Conservation (phyloP, 2,113 vertebrate species). For the Melanostigma gelatinosum region DNA sequence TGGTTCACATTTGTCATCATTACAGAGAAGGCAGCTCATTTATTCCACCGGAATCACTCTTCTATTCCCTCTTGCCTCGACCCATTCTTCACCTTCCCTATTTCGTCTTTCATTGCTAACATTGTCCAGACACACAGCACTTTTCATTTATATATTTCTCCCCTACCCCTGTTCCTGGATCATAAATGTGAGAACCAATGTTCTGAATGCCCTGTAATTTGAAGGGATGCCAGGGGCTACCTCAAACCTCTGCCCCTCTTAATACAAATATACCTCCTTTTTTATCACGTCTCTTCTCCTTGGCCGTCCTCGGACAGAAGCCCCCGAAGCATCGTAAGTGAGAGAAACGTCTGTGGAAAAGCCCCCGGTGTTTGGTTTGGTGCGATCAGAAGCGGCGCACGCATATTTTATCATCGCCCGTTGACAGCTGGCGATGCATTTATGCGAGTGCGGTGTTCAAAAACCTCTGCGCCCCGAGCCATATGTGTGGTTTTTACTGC, state of each 20-base stretch:
- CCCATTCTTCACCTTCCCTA: conserved; percentile 19
- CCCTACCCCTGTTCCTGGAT: conserved; percentile 2
- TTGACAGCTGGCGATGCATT: conserved; percentile 60
- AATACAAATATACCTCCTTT: conserved; percentile 39
- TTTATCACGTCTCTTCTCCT: conserved; percentile 7
- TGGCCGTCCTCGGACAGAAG: conserved; percentile 9
- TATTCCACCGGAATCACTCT: conserved; percentile 36
- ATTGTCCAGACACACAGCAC: conserved; percentile 11
- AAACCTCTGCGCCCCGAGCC: conserved; percentile 28
- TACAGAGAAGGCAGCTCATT: conserved; percentile 48
- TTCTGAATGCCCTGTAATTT: conserved; percentile 46
- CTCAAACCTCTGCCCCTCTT: conserved; percentile 12
- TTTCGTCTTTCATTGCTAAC: conserved; percentile 28
- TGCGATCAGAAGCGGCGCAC: conserved; percentile 11
- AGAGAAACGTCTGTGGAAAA: conserved; percentile 56
- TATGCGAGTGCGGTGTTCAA: conserved; percentile 40
- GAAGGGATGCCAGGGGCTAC: conserved; percentile 36
- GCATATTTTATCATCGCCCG: conserved; percentile 53
- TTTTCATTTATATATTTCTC: conserved; percentile 10
- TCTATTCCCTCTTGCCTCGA: conserved; percentile 24
- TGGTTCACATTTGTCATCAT: conserved; percentile 51
- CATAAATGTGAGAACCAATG: conserved; percentile 53
- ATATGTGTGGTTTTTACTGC: conserved; percentile 56
- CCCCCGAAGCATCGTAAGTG: conserved; percentile 36
- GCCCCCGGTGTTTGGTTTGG: conserved; percentile 32